Conservation (phyloP, 2,888 invertebrate genomes). For the Podabrus alpinus region DNA sequence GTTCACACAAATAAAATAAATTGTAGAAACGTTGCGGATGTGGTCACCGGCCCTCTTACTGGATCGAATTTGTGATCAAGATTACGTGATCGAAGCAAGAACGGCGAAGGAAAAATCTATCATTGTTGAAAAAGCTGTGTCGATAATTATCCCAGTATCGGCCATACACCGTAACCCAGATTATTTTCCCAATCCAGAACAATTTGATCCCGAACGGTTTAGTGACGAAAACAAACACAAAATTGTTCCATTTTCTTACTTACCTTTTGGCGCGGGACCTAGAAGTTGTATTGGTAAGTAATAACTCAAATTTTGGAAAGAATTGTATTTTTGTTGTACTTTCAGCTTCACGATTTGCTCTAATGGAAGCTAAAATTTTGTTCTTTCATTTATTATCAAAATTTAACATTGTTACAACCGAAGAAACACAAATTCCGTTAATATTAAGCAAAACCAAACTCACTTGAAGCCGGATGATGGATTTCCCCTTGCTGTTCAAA, state of each 20-base stretch:
- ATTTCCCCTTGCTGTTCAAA: constrained; percentile 10
- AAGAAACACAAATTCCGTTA: constrained; percentile 40
- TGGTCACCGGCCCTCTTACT: constrained; percentile 52
- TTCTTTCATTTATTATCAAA: constrained; percentile 33
- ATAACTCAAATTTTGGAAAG: neutral
- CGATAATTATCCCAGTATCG: constrained; percentile 46
- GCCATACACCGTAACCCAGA: constrained; percentile 50
- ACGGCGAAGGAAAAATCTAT: constrained; percentile 11
- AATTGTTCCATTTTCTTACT: constrained; percentile 43
- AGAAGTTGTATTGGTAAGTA: constrained; percentile 47
- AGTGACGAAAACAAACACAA: constrained; percentile 44
- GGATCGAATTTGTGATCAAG: constrained; percentile 50
- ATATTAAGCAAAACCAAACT: constrained; percentile 31
- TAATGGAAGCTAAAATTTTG: constrained; percentile 39
- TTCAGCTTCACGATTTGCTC: constrained; percentile 38
- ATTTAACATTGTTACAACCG: constrained; percentile 36
- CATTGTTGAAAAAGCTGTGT: constrained; percentile 46
- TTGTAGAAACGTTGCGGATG: constrained; percentile 52
- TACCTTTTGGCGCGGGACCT: constrained; percentile 52
- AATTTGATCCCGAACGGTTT: constrained; percentile 54
- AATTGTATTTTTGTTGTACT: neutral
- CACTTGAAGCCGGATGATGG: constrained; percentile 36
- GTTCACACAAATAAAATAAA: neutral
- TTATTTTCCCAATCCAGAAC: constrained; percentile 49
- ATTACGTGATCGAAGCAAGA: constrained; percentile 47